phyloP scores from a whole-genome alignment of 92 coral and sea anemone genomes.

The Porites cylindrica region DNA sequence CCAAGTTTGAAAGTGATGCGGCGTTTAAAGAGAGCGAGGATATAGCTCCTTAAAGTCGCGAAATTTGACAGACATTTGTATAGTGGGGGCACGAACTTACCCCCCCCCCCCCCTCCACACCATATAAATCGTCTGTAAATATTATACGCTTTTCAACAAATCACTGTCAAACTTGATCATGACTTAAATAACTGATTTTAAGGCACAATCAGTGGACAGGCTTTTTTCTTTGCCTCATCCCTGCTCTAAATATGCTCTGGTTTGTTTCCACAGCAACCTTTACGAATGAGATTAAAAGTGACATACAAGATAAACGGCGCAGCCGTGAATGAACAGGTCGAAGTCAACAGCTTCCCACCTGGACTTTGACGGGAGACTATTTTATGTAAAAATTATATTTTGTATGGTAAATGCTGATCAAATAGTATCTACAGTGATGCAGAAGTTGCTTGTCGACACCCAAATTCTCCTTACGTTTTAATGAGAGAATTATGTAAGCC shows the following conservation, averaged over 20 bases:
- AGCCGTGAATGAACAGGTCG: constrained; percentile 94
- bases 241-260: background rate
- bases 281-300: constrained; percentile 95
- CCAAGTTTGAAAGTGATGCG: no score
- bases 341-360: constrained; percentile 92
- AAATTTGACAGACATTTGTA: no score
- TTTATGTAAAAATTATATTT: constrained; percentile 53
- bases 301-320: constrained; percentile 92
- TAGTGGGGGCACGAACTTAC: no score
- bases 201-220: no score
- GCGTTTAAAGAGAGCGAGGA: no score
- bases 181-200: no score
- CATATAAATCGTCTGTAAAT: no score
- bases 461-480: background rate
- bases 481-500: background rate
- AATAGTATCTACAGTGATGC: background rate
- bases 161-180: no score
- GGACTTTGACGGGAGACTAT: constrained; percentile 72
- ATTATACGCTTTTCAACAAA: no score
- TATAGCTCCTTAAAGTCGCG: no score
- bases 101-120: no score
- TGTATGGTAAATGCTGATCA: constrained; percentile 41
- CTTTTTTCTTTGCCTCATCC: background rate
- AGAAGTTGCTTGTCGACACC: background rate
- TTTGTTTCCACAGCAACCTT: constrained; percentile 79